These are phyloP conservation scores for Rhynchonema sp. DNA, from an alignment of 2,888 invertebrate genomes.

Conservation along the genomic window DNA sequence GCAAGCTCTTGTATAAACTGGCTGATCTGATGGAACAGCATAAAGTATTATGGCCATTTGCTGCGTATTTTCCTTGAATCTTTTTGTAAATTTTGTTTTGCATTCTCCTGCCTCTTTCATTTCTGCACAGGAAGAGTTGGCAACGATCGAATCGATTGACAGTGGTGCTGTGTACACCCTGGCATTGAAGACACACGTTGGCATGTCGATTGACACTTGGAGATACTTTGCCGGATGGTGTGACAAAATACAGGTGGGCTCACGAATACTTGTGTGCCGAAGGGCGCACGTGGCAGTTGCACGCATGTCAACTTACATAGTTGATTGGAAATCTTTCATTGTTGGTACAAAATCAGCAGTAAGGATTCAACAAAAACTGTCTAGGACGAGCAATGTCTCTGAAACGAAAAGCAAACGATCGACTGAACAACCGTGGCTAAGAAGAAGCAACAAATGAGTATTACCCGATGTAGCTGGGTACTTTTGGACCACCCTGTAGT, in stretches of 20 bases:
- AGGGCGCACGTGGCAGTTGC: too few species aligned
- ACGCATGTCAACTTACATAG: too few species aligned
- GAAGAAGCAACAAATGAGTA: too few species aligned
- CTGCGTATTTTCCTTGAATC: background rate
- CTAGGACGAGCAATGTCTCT: too few species aligned
- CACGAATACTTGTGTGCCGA: too few species aligned
- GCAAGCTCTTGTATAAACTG: conserved; percentile 57
- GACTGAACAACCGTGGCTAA: too few species aligned
- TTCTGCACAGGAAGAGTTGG: conserved; percentile 68
- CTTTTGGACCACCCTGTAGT: too few species aligned
- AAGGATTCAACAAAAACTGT: background rate
- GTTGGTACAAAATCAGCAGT: background rate
- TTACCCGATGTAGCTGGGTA: too few species aligned
- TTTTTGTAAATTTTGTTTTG: background rate
- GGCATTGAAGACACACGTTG: conserved; percentile 82
- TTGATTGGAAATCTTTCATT: too few species aligned
- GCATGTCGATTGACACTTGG: conserved; percentile 95
- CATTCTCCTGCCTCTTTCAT: background rate
- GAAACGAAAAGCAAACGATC: too few species aligned
- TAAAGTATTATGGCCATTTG: conserved; percentile 32
- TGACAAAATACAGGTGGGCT: conserved; percentile 59
- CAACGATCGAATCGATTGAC: conserved; percentile 76
- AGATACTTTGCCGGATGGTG: conserved; percentile 84
- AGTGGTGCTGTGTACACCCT: conserved; percentile 91
- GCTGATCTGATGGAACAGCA: conserved; percentile 86